These are phyloP conservation scores for Drosophila insularis DNA, from an alignment of 1,140 invertebrate species.

Conservation along the genomic window DNA sequence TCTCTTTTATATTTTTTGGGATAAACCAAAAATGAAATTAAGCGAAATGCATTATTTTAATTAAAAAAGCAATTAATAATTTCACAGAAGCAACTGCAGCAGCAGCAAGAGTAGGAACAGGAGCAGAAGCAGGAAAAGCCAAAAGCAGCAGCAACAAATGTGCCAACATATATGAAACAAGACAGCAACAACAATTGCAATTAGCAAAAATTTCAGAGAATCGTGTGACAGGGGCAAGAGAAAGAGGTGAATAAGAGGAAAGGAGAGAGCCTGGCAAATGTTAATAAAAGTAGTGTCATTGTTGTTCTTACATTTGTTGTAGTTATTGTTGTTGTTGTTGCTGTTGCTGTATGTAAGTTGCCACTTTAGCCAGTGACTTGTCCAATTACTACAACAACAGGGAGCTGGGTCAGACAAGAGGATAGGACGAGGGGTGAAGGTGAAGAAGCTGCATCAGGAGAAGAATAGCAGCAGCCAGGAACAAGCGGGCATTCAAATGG, in stretches of 20 bases:
- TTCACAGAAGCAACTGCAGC: conserved; percentile 10
- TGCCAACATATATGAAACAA: conserved; percentile 44
- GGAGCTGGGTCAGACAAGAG: conserved; percentile 10
- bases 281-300: conserved; percentile 61
- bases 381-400: conserved; percentile 77
- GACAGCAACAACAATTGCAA: conserved; percentile 59
- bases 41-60: conserved; percentile 53
- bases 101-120: background rate
- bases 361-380: conserved; percentile 73
- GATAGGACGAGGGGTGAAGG: background rate
- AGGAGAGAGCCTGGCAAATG: conserved; percentile 40
- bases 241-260: conserved; percentile 4
- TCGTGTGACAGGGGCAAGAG: background rate
- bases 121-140: background rate
- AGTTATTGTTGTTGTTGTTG: conserved; percentile 38
- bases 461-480: conserved; percentile 5
- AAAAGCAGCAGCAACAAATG: conserved; percentile 17
- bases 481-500: conserved; percentile 69
- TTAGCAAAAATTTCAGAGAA: conserved; percentile 61
- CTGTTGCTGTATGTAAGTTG: conserved; percentile 38
- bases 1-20: background rate
- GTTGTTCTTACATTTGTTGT: conserved; percentile 23
- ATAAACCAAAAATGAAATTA: conserved; percentile 22
- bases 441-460: background rate
- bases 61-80: conserved; percentile 65